Percentiles rank a stretch among this genome's conserved stretches.
Conservation (phyloP, 2,888 invertebrate species). For the Dugesia japonica region DNA sequence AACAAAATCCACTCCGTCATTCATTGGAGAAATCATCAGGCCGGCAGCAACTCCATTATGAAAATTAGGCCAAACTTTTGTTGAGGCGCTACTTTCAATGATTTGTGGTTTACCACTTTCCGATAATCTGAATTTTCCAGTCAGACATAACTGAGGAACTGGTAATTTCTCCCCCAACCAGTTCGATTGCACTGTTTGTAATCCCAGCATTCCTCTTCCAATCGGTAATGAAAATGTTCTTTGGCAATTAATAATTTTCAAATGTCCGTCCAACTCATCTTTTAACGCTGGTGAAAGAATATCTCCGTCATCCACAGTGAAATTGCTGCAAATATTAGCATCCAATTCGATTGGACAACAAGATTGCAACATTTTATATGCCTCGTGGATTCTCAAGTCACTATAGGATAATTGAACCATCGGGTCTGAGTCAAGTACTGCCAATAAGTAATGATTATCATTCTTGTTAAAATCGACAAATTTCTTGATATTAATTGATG, state of each 20-base stretch:
- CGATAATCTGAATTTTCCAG: neutral
- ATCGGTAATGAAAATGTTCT: neutral
- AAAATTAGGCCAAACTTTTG: slow-evolving; percentile 67
- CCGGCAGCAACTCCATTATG: slow-evolving; percentile 88
- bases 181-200: neutral
- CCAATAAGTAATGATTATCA: neutral
- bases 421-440: neutral
- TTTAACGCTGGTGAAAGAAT: neutral
- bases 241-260: neutral
- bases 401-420: neutral
- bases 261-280: neutral
- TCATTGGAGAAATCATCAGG: slow-evolving; percentile 47
- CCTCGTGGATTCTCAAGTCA: slow-evolving; percentile 5
- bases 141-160: neutral
- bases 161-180: neutral
- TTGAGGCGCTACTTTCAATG: slow-evolving; percentile 56
- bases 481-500: neutral
- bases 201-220: slow-evolving; percentile 11
- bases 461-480: neutral
- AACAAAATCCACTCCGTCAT: neutral
- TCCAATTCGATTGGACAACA: neutral
- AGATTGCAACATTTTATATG: neutral
- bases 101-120: neutral
- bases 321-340: neutral
- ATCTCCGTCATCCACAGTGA: neutral